Percentiles rank a stretch among this genome's conserved stretches.
Conservation (phyloP, 2,888 invertebrate genomes). For the Ctenicera cuprea region DNA sequence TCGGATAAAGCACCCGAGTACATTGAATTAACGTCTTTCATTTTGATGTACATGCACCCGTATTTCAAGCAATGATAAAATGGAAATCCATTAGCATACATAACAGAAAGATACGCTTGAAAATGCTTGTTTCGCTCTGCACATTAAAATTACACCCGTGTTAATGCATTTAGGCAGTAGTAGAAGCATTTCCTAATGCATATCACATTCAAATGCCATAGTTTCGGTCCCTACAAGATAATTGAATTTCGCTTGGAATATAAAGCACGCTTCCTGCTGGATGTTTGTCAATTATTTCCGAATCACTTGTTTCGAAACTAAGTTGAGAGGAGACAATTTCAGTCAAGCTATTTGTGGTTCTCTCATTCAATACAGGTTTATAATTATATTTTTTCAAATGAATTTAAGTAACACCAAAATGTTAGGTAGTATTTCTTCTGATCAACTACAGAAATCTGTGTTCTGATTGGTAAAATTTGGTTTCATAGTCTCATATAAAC, state of each 20-base stretch:
- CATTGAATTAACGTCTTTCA: too few relatives aligned
- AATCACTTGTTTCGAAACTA: conserved; percentile 21
- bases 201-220: conserved; percentile 17
- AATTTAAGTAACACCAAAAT: too few relatives aligned
- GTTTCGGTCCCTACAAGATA: conserved; percentile 12
- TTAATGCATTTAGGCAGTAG: conserved; percentile 6
- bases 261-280: conserved; percentile 22
- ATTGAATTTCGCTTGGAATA: conserved; percentile 25
- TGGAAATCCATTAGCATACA: too few relatives aligned
- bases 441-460: too few relatives aligned
- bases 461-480: too few relatives aligned
- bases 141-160: neutral
- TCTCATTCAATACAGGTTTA: neutral
- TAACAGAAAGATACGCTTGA: too few relatives aligned
- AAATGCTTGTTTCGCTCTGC: neutral
- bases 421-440: too few relatives aligned
- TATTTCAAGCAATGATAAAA: too few relatives aligned
- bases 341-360: neutral
- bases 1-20: too few relatives aligned
- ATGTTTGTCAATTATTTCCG: conserved; percentile 31
- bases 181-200: conserved; percentile 11
- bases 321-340: conserved; percentile 9
- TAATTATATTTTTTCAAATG: too few relatives aligned
- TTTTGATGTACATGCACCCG: too few relatives aligned
- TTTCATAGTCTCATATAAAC: too few relatives aligned